Percentiles rank a stretch among this genome's conserved stretches.
phyloP scores from a whole-genome alignment of 2,797 vertebrate genomes.

The Bovichtus diacanthus region DNA sequence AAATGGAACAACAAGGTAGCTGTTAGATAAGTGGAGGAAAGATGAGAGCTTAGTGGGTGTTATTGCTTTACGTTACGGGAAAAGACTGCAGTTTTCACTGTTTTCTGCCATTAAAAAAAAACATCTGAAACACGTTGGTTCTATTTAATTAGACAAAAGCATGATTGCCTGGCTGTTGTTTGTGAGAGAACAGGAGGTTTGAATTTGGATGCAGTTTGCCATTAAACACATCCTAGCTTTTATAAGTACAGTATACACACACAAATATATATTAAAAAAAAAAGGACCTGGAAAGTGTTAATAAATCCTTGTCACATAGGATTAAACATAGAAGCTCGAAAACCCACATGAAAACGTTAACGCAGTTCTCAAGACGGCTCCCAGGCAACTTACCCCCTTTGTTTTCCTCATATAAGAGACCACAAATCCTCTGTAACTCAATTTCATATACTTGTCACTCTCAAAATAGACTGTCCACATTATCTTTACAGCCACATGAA shows the following conservation, averaged over 20 bases:
- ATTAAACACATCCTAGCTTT: conserved; percentile 6
- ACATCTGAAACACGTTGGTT: conserved; percentile 21
- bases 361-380: conserved; percentile 1
- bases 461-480: conserved; percentile 36
- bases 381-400: not conserved
- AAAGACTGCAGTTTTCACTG: conserved; percentile 33
- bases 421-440: conserved; percentile 29
- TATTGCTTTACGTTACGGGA: conserved; percentile 39
- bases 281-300: not conserved
- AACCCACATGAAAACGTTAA: not conserved
- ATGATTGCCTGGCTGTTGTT: conserved; percentile 13
- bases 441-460: conserved; percentile 28
- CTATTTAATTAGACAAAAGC: conserved; percentile 21
- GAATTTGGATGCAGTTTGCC: conserved; percentile 11
- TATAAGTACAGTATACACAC: not conserved
- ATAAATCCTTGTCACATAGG: not conserved
- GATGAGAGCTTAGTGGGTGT: conserved; percentile 37
- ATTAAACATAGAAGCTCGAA: conserved; percentile 10
- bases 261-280: not conserved
- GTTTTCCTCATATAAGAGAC: conserved; percentile 12
- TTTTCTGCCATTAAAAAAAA: conserved; percentile 62
- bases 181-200: not conserved
- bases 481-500: conserved; percentile 29
- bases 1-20: conserved; percentile 44
- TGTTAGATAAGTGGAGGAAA: conserved; percentile 25